Percentiles rank a stretch among this genome's conserved stretches.
Conservation (phyloP, 2,113 vertebrate species). For the Falcunculus frontatus region DNA sequence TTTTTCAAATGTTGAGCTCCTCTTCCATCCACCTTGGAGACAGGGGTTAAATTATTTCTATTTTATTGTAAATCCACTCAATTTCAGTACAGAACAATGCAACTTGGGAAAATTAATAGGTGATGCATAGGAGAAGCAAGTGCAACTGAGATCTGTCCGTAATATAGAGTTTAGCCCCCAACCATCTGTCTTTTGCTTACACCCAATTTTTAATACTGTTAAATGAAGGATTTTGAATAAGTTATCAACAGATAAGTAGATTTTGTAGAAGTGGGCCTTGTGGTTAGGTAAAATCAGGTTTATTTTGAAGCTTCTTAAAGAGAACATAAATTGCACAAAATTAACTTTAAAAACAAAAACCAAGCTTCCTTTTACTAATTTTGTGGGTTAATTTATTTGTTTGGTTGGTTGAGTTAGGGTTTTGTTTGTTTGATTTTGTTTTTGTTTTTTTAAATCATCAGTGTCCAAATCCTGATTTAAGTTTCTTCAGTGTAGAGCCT, state of each 20-base stretch:
- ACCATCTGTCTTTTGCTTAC: background rate
- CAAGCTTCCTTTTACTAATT: background rate
- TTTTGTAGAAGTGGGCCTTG: background rate
- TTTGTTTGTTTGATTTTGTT: background rate
- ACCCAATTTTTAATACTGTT: background rate
- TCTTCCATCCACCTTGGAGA: background rate
- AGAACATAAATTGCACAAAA: background rate
- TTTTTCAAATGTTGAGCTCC: background rate
- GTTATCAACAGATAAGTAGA: background rate
- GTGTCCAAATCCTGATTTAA: background rate
- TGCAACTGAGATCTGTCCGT: background rate
- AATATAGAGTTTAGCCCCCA: background rate
- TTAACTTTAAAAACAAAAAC: background rate
- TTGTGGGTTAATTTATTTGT: background rate
- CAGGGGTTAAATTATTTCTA: background rate
- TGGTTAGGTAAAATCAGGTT: background rate
- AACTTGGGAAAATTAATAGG: background rate
- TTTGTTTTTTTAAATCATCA: background rate
- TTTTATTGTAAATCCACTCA: background rate
- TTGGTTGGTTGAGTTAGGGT: fast-evolving
- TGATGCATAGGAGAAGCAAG: background rate
- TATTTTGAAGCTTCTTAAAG: background rate
- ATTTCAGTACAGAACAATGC: background rate
- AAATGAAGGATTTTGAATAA: background rate
- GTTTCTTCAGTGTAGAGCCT: background rate